Evolutionary conservation across 2,113 vertebrate genomes (phyloP), one percentile per base, ranked within the genome.

Genomic region (Lynx canadensis): DNA sequence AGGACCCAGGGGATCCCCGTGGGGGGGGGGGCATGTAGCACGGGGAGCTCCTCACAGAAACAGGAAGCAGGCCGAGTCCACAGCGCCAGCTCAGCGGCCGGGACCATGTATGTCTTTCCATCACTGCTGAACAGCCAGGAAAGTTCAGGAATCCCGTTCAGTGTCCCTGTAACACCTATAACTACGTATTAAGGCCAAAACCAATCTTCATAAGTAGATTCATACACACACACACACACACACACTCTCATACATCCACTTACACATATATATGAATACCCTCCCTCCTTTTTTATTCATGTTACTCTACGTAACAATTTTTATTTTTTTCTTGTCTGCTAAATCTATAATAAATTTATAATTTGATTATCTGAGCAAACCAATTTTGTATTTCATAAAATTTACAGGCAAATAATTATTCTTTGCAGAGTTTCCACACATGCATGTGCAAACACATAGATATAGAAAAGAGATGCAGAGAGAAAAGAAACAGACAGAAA

Each of bases 311-410:
- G 3, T 38, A 82, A 89, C 21, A 50, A 73, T 38, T n/a, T 69
- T 57, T 13, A 27, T 18, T 69, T 79, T 71, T 29, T 33, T 88
- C 25, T 33, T 85, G 21, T 82, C 74, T 84, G 12, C 4, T 73
- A 65, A 97, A 76, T 36, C 11, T 29, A 31, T 48, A 93, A 66
- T 60, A 92, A 86, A 90, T 60, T 38, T 74, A 84, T 48, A 84
- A 2, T 50, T 94, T 82, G 2, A n/a, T 73, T 84, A 52, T 4
- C 25, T 73, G 14, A 82, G 81, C 4, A 86, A 90, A 27, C 2
- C 25, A 86, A 18, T 60, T 91, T 93, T 79, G 6, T 0, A 74
- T 3, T 36, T 90, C 23, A 90, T 36, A 87, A 66, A 91, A 60
- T 23, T 66, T 45, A 83, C 15, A 78, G 52, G 23, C 19, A 69